Base-by-base conservation (phyloP, 1,140 invertebrate genomes). In the Drosophila biarmipes region DNA sequence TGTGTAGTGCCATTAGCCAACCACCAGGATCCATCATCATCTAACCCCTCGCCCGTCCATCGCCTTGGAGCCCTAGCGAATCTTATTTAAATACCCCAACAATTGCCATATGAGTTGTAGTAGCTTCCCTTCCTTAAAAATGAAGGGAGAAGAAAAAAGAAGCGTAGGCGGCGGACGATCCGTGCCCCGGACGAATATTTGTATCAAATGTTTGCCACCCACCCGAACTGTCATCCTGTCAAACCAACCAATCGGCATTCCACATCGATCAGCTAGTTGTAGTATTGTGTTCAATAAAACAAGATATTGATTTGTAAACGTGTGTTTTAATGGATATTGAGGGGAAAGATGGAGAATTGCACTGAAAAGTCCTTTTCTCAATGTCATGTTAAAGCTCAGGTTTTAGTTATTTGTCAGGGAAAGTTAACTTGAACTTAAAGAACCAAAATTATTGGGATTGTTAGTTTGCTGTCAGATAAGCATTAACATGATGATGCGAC, bases 1-100 rank as follows among this genome's bases (percentile, higher is more conserved):
- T 90, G 80, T 90, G 85, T 90, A 90, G 85, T 90, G 63, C 81
- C 85, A 90, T 90, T 78, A 86, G 67, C 77, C 62, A 58, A 69
- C 43, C 57, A 34, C 17, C 66, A 69, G 40, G 48, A 67, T 37
- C 61, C 17, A 38, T 43, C 40, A 67, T 37, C 52, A 45, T 34
- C 58, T 31, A 24, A 45, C 49, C n/a, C 40, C n/a, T 10, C 61
- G 46, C 19, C 38, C 43, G 38, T 67, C 40, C 40, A 19, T 43
- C 77, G 79, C 56, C 63, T 74, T 57, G 54, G 69, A 52, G 11
- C 17, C 40, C 37, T 71, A 71, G 37, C 29, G 58, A 62, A 57
- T 68, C 52, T 27, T 71, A 77, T 71, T 77, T 69, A 84, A 78
- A 64, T 67, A 51, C 19, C 10, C 15, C 24, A 46, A 43, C 51